Evolutionary conservation across 1,140 invertebrate species (phyloP).

Genomic region (Drosophila asahinai): DNA sequence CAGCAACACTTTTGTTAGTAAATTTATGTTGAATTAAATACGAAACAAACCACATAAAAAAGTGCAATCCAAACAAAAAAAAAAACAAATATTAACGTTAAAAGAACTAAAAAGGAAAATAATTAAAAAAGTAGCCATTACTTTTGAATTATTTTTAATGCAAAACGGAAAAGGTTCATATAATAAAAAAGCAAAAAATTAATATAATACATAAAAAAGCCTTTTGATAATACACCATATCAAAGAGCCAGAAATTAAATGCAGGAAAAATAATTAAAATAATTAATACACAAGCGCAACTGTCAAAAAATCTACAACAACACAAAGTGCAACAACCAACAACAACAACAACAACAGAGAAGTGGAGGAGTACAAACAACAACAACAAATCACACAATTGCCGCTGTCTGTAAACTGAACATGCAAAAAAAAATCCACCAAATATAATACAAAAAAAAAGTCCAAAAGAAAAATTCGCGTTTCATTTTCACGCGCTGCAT

Average conservation of each 20-base stretch:
- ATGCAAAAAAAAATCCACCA: slow-evolving; percentile 43
- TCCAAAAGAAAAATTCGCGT: slow-evolving; percentile 49
- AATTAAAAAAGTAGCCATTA: slow-evolving; percentile 81
- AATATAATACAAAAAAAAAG: slow-evolving; percentile 43
- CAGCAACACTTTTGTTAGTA: slow-evolving; percentile 77
- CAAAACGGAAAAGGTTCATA: slow-evolving; percentile 46
- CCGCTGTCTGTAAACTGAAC: slow-evolving; percentile 68
- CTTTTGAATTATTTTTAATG: slow-evolving; percentile 80
- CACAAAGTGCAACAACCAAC: slow-evolving; percentile 58
- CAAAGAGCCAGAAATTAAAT: slow-evolving; percentile 61
- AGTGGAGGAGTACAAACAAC: slow-evolving; percentile 28
- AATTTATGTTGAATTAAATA: slow-evolving; percentile 80
- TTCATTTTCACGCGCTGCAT: slow-evolving; percentile 75
- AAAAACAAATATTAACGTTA: slow-evolving; percentile 56
- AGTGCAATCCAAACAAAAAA: slow-evolving; percentile 71
- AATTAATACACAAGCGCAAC: slow-evolving; percentile 65
- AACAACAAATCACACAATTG: slow-evolving; percentile 58
- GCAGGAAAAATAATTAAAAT: slow-evolving; percentile 64
- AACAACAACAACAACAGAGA: slow-evolving; percentile 23
- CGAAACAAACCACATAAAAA: slow-evolving; percentile 64
- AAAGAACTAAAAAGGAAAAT: slow-evolving; percentile 63
- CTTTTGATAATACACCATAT: slow-evolving; percentile 73
- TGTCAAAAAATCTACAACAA: slow-evolving; percentile 63
- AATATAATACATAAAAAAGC: slow-evolving; percentile 24
- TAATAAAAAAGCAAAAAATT: slow-evolving; percentile 9